These are phyloP conservation scores for Argopecten irradians DNA, from an alignment of 1,140 invertebrate genomes.

Conservation along the genomic window DNA sequence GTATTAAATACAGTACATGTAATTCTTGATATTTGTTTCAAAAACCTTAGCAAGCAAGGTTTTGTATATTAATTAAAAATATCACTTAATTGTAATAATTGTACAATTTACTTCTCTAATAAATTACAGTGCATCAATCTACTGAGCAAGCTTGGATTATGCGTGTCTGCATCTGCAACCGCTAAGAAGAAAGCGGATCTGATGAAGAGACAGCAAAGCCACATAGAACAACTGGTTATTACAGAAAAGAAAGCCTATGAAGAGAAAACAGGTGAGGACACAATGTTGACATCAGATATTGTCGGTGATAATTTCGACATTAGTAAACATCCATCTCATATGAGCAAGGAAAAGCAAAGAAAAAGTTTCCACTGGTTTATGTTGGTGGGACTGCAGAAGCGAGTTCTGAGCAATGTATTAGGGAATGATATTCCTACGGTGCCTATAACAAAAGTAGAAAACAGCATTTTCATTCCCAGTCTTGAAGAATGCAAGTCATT, in stretches of 20 bases:
- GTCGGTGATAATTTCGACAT: constrained; percentile 53
- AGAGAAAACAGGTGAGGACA: not conserved
- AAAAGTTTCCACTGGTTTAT: constrained; percentile 51
- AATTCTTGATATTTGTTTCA: no score
- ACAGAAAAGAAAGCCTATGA: constrained; percentile 19
- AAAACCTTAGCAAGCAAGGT: no score
- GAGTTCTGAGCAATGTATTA: not conserved
- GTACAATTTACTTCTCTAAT: no score
- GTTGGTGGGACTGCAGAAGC: constrained; percentile 26
- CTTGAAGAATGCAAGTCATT: constrained; percentile 24
- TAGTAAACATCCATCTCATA: constrained; percentile 26
- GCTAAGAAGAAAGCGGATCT: constrained; percentile 20
- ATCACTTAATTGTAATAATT: no score
- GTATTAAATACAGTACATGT: no score
- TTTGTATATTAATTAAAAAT: no score
- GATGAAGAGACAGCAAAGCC: not conserved
- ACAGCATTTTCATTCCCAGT: constrained; percentile 35
- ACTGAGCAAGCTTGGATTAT: not conserved
- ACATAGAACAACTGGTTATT: not conserved
- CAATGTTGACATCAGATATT: constrained; percentile 25
- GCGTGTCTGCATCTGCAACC: not conserved
- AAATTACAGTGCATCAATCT: not conserved
- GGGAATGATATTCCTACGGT: not conserved
- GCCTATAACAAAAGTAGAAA: constrained; percentile 22
- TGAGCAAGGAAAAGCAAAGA: constrained; percentile 41